Base-by-base conservation (phyloP, 2,888 invertebrate genomes). In the Heliconius hortense region DNA sequence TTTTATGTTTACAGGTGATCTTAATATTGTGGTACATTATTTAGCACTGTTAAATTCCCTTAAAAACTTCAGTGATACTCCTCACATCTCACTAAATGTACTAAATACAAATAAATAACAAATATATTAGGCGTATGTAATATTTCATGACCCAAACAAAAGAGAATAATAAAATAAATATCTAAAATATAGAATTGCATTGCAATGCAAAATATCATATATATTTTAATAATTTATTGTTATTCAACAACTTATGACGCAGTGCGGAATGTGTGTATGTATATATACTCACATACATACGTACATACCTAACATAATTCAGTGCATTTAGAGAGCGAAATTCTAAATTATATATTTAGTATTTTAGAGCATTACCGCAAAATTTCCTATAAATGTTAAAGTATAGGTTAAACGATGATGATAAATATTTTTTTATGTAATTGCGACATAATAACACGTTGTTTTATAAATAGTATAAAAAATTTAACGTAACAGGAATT, bases 161-260 rank as follows among this genome's bases (percentile, higher is more conserved):
- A 64, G 18, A 24, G 24, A 5, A 39, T 64, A 24, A 13, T 39
- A 64, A 64, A 64, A 64, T 13, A 39, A 24, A 35, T 3, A n/a
- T 15, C 10, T 1, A 39, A 64, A 15, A 21, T 39, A 35, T 64
- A 24, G 21, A 64, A 64, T 24, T 64, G 5, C 2, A 39, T 39
- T 13, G 35, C 13, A 35, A 24, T 35, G 0, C 10, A 13, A 35
- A 35, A 39, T 35, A n/a, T 64, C 11, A 35, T 35, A 24, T 39
- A 35, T 35, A 35, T 35, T 64, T 64, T 35, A n/a, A 13, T 35
- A 24, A n/a, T 39, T 64, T 63, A 63, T 21, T 31, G 63, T 63
- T 63, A 63, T 63, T 62, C 28, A 64, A 64, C n/a, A 64, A 64
- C 11, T 35, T 64, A 64, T 64, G 64, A n/a, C 64, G 64, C 64